Conservation (phyloP, 2,113 vertebrate species). For the Cyphotilapia sp. region DNA sequence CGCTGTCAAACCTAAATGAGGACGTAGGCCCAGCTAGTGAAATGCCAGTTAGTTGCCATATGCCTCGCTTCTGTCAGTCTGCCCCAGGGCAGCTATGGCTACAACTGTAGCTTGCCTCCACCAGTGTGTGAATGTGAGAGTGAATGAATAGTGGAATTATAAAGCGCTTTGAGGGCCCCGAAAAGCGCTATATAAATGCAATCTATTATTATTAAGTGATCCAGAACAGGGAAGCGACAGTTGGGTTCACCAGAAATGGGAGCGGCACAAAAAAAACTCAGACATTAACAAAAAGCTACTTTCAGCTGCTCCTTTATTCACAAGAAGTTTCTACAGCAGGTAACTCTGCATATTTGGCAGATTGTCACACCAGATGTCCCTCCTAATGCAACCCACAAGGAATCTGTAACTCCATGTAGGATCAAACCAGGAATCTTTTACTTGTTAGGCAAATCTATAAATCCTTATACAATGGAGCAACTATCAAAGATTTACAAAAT, state of each 20-base stretch:
- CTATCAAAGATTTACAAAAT: background rate
- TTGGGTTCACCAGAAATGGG: background rate
- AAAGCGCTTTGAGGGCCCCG: rapidly evolving
- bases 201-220: background rate
- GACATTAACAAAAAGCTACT: background rate
- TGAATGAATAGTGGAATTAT: background rate
- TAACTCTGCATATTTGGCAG: background rate
- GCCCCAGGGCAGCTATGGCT: background rate
- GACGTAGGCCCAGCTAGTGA: background rate
- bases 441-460: background rate
- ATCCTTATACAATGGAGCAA: rapidly evolving
- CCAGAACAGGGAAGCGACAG: background rate
- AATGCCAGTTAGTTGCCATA: background rate
- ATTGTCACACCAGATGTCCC: background rate
- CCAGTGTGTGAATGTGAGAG: background rate
- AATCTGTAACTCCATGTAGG: background rate
- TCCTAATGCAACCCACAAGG: background rate
- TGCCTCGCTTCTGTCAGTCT: background rate
- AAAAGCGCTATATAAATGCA: background rate
- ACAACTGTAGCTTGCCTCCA: background rate
- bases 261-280: rapidly evolving
- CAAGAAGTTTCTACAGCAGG: background rate
- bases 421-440: background rate
- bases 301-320: background rate
- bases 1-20: background rate